These are phyloP conservation scores for Orbicella faveolata DNA, from an alignment of 64 coral and sea anemone genomes.

Conservation along the genomic window DNA sequence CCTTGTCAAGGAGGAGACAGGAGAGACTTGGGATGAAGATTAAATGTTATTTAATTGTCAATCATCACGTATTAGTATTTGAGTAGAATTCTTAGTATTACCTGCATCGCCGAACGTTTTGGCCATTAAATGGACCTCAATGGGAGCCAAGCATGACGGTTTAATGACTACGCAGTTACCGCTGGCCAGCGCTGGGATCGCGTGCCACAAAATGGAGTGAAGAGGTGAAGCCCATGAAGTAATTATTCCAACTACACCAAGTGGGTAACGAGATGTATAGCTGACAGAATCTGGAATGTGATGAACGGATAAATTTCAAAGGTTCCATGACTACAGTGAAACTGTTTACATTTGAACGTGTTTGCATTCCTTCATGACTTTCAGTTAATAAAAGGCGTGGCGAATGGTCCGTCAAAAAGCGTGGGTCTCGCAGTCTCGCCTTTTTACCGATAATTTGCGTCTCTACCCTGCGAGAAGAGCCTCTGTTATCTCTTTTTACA, in stretches of 20 bases:
- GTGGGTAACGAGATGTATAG: slow-evolving; percentile 28
- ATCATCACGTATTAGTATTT: too few relatives aligned
- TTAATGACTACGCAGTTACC: slow-evolving; percentile 62
- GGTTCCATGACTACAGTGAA: too few relatives aligned
- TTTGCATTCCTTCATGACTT: too few relatives aligned
- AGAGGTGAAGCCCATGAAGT: slow-evolving; percentile 50
- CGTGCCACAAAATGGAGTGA: slow-evolving; percentile 39
- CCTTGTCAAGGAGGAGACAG: too few relatives aligned
- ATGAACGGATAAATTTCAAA: not conserved
- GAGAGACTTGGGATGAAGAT: too few relatives aligned
- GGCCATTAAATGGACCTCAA: slow-evolving; percentile 49
- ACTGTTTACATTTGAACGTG: too few relatives aligned
- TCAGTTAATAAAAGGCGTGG: not conserved
- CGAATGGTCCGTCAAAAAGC: not conserved
- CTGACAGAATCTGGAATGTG: slow-evolving; percentile 17
- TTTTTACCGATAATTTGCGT: not conserved
- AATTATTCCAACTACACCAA: slow-evolving; percentile 55
- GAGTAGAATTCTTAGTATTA: not conserved
- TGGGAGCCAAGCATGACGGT: slow-evolving; percentile 48
- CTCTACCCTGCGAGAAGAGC: not conserved
- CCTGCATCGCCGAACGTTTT: slow-evolving; percentile 59
- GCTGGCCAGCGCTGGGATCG: slow-evolving; percentile 44
- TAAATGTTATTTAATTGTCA: too few relatives aligned
- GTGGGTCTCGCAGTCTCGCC: not conserved
- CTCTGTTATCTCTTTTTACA: not conserved